phyloP scores from a whole-genome alignment of 1,140 invertebrate species.

The Leptopilina boulardi region DNA sequence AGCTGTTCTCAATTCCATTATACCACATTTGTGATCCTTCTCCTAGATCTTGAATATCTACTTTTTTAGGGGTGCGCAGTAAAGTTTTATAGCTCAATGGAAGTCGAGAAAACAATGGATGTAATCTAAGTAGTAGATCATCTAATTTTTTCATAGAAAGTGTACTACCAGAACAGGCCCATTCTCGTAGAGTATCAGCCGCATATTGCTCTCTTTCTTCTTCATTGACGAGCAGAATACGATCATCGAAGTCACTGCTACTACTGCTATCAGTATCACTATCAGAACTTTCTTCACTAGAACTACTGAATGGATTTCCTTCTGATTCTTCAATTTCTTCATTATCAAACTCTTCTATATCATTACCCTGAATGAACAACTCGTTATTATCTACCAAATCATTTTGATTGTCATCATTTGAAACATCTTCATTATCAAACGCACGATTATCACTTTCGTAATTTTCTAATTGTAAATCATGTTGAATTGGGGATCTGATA shows the following conservation, averaged over 20 bases:
- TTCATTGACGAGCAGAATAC: background rate
- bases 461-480: too few relatives aligned
- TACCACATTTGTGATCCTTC: background rate
- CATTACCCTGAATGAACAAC: too few relatives aligned
- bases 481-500: too few relatives aligned
- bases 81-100: background rate
- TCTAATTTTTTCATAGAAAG: background rate
- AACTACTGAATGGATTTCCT: too few relatives aligned
- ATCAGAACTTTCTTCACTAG: background rate
- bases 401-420: too few relatives aligned
- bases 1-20: background rate
- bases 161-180: background rate
- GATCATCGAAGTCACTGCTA: background rate
- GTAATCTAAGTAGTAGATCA: background rate
- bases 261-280: background rate
- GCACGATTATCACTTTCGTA: too few relatives aligned
- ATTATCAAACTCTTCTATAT: too few relatives aligned
- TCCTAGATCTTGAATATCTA: background rate
- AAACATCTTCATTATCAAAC: too few relatives aligned
- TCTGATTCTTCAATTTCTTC: too few relatives aligned
- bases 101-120: background rate
- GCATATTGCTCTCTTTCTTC: background rate
- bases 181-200: background rate
- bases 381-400: too few relatives aligned
- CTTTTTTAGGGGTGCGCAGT: background rate